Evolutionary conservation across 92 coral and sea anemone species (phyloP).

Genomic region (Chrysogorgia sp.): DNA sequence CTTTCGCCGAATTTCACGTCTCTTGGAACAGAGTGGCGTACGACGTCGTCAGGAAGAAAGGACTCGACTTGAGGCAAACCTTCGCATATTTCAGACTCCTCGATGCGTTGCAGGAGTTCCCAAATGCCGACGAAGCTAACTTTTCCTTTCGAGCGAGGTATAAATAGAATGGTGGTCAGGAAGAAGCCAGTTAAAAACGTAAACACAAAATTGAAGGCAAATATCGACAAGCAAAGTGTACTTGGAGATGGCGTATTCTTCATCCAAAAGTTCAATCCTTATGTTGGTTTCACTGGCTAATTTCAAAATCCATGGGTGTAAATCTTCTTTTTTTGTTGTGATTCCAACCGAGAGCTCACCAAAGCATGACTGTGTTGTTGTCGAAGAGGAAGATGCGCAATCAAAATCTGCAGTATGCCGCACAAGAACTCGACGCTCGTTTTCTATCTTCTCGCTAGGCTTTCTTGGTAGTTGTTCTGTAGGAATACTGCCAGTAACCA

Average conservation of each 20-base stretch:
- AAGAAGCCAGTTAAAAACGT: constrained; percentile 14
- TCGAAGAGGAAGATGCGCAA: no score
- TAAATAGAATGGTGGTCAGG: constrained; percentile 4
- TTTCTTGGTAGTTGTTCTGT: constrained; percentile 2
- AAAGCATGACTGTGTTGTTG: constrained; percentile 11
- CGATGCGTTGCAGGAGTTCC: background rate
- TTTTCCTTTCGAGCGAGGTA: background rate
- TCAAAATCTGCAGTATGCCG: background rate
- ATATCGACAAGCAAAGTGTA: background rate
- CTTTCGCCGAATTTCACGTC: background rate
- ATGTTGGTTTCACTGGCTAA: background rate
- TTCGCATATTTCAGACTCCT: background rate
- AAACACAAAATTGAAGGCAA: background rate
- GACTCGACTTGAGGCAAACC: constrained; percentile 17
- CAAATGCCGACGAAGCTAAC: background rate
- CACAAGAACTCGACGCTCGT: constrained; percentile 5
- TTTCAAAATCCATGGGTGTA: background rate
- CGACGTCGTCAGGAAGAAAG: background rate
- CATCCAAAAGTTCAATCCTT: background rate
- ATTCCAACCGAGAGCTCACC: background rate
- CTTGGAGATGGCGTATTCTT: background rate
- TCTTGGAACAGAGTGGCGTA: constrained; percentile 12
- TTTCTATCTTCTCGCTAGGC: background rate
- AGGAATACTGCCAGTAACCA: constrained; percentile 14
- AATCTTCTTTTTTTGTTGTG: background rate